phyloP scores from a whole-genome alignment of 2,888 invertebrate genomes.

The Aethes cnicana region DNA sequence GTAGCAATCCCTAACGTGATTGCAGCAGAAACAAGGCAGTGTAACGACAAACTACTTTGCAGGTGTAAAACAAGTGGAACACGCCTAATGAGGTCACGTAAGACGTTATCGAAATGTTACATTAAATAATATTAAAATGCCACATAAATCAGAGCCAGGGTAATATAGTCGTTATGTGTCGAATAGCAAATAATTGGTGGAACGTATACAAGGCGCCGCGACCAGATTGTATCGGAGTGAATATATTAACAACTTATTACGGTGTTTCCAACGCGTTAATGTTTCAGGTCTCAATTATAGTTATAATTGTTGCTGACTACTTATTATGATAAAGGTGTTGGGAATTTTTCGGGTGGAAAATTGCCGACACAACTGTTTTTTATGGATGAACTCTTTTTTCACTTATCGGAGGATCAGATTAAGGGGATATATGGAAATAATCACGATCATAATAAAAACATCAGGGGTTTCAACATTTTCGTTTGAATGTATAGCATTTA shows the following conservation, averaged over 20 bases:
- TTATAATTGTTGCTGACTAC: conserved; percentile 25
- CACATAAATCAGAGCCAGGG: conserved; percentile 33
- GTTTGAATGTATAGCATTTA: no score
- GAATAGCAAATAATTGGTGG: conserved; percentile 41
- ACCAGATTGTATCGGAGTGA: conserved; percentile 33
- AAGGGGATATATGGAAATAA: neutral
- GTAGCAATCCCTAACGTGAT: no score
- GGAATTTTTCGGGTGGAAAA: conserved; percentile 2
- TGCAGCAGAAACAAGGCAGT: conserved; percentile 1
- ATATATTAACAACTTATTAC: conserved; percentile 37
- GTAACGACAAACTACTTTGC: conserved; percentile 19
- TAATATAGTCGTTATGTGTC: conserved; percentile 43
- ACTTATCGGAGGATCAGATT: no score
- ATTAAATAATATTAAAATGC: conserved; percentile 32
- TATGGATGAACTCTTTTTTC: no score
- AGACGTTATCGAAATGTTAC: conserved; percentile 24
- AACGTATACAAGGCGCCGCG: conserved; percentile 28
- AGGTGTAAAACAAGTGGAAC: conserved; percentile 12
- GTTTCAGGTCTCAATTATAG: conserved; percentile 23
- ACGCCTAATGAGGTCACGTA: conserved; percentile 29
- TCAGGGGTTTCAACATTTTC: no score
- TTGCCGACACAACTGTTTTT: neutral
- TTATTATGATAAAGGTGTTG: conserved; percentile 17
- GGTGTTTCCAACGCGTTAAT: conserved; percentile 21
- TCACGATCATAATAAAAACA: neutral